These are phyloP conservation scores for Atopsyche davidsoni DNA, from an alignment of 1,140 invertebrate genomes.

Conservation along the genomic window DNA sequence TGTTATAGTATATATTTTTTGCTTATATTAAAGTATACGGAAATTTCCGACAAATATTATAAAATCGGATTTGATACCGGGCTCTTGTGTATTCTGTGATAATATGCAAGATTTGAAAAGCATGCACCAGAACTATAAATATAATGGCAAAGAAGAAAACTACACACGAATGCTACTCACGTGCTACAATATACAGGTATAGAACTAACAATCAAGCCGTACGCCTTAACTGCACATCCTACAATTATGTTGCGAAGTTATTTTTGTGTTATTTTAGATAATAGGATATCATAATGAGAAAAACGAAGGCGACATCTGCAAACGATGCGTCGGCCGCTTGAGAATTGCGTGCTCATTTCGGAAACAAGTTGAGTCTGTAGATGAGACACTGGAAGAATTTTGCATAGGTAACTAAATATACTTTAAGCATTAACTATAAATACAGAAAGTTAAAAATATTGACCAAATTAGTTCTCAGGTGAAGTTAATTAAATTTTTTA, in stretches of 20 bases:
- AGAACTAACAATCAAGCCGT: no score
- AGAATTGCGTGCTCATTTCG: neutral
- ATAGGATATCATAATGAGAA: neutral
- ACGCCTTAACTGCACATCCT: no score
- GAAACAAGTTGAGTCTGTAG: neutral
- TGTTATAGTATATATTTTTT: no score
- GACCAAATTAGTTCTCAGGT: no score
- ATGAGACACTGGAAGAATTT: neutral
- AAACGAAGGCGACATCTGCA: neutral
- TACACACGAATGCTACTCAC: conserved; percentile 8
- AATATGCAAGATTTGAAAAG: neutral
- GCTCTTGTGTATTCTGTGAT: conserved; percentile 7
- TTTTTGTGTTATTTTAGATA: neutral
- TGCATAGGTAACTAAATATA: neutral
- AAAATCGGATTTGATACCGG: conserved; percentile 1
- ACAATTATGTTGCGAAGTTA: no score
- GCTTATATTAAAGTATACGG: no score
- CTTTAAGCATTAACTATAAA: no score
- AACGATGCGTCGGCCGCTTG: neutral
- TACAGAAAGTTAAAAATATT: no score
- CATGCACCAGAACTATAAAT: conserved; percentile 8
- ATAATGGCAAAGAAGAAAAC: conserved; percentile 1
- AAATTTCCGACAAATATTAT: no score
- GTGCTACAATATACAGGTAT: conserved; percentile 15
- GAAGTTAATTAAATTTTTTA: no score